Base-by-base conservation (phyloP, 2,888 invertebrate species). In the Drosophila recens region DNA sequence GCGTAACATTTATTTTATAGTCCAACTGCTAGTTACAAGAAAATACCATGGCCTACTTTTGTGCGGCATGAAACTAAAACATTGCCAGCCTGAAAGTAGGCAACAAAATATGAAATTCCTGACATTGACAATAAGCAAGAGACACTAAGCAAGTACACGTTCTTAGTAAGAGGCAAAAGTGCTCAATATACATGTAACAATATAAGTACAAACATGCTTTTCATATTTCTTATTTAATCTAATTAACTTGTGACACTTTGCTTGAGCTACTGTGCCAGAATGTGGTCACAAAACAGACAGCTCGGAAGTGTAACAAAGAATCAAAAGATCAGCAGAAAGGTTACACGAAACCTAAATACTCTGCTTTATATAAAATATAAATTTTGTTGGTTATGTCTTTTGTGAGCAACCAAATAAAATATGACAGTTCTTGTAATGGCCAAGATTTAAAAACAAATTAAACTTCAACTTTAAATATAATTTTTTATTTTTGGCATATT, bases 191-290 rank as follows among this genome's bases (percentile, higher is more conserved):
- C 57, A 71, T 79, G 73, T 71, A 73, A 75, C 65, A 67, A 68
- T 72, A 40, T 61, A 58, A 66, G 58, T 58, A 30, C 52, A 15
- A 10, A 27, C 27, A 15, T 13, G 46, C 36, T 65, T 58, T 62
- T 59, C 75, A 75, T 76, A 83, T 73, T 72, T 74, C 64, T 52
- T 58, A 74, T 80, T 66, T 87, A 87, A 87, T 87, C 86, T 87
- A 85, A 87, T 87, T 87, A 87, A 87, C 86, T 87, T 87, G 82
- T 87, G 88, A 78, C 86, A 88, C 67, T 84, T 75, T 57, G 88
- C 79, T 74, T 89, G 90, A 82, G 73, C 85, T 87, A 87, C 90
- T 86, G 88, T 79, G 79, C 85, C 82, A 87, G 57, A 84, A 84
- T 49, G 59, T 58, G 58, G 42, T 33, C n/a, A n/a, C 58, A 51